Conservation (phyloP, 2,113 vertebrate species). For the Xiphophorus hellerii region DNA sequence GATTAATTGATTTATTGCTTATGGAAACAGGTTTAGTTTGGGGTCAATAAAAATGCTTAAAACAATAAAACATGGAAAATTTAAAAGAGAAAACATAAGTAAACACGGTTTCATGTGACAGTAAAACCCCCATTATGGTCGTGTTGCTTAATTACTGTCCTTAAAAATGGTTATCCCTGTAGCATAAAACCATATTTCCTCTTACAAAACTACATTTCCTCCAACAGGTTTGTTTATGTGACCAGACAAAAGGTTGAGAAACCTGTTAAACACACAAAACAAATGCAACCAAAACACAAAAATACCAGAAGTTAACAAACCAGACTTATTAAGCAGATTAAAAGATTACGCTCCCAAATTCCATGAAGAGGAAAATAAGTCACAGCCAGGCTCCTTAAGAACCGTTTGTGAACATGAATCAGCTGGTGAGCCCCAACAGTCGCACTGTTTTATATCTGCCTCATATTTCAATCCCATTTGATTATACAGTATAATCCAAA, state of each 20-base stretch:
- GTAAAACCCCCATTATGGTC: no score
- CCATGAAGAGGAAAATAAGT: slow-evolving; percentile 59
- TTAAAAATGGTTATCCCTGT: not conserved
- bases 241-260: slow-evolving; percentile 16
- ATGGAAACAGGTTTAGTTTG: not conserved
- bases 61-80: not conserved
- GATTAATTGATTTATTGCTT: no score
- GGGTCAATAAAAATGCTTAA: no score
- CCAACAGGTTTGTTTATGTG: not conserved
- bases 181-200: not conserved
- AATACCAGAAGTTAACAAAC: slow-evolving; percentile 42
- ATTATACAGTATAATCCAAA: not conserved
- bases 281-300: slow-evolving; percentile 39
- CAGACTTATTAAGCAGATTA: slow-evolving; percentile 78
- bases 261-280: slow-evolving; percentile 5
- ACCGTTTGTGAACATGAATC: slow-evolving; percentile 7
- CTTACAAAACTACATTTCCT: not conserved
- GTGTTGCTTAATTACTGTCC: not conserved
- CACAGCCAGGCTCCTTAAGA: slow-evolving; percentile 25
- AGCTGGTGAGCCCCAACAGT: not conserved
- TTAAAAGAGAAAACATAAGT: not conserved
- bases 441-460: not conserved
- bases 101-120: no score
- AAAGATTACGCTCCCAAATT: slow-evolving; percentile 72
- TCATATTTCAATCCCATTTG: no score